Evolutionary conservation across 2,888 invertebrate genomes (phyloP).

Genomic region (Halictus ligatus): DNA sequence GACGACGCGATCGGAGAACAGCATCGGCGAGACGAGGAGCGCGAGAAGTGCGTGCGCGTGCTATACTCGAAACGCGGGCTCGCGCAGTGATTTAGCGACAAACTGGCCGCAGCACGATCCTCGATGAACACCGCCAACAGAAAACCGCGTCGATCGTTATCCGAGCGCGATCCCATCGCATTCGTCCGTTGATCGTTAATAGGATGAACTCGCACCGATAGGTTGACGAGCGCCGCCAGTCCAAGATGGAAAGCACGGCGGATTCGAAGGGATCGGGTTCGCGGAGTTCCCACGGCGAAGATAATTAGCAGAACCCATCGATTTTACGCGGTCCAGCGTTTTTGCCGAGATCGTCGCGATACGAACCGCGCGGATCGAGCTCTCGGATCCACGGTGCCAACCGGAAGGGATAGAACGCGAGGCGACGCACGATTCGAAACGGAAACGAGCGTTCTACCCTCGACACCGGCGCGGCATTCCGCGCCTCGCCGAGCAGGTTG

Average conservation of each 20-base stretch:
- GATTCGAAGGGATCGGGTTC: constrained; percentile 32
- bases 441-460: constrained; percentile 62
- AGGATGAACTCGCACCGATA: constrained; percentile 7
- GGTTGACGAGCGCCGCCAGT: constrained; percentile 25
- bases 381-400: constrained; percentile 6
- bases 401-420: constrained; percentile 38
- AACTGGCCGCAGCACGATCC: constrained; percentile 71
- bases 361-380: constrained; percentile 20
- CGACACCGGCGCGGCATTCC: background rate
- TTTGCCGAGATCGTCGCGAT: constrained; percentile 35
- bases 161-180: background rate
- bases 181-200: background rate
- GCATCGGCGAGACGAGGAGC: constrained; percentile 44
- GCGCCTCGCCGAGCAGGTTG: constrained; percentile 35
- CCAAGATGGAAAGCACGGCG: constrained; percentile 15
- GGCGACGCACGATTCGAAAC: constrained; percentile 60
- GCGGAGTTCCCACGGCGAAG: constrained; percentile 47
- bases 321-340: constrained; percentile 52
- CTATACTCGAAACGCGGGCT: constrained; percentile 53
- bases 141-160: background rate
- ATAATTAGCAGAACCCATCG: constrained; percentile 60
- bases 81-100: constrained; percentile 79
- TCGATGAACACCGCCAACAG: background rate
- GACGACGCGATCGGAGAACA: background rate
- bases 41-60: constrained; percentile 39